Evolutionary conservation across 2,113 vertebrate species (phyloP).

Genomic region (Mixornis gularis): DNA sequence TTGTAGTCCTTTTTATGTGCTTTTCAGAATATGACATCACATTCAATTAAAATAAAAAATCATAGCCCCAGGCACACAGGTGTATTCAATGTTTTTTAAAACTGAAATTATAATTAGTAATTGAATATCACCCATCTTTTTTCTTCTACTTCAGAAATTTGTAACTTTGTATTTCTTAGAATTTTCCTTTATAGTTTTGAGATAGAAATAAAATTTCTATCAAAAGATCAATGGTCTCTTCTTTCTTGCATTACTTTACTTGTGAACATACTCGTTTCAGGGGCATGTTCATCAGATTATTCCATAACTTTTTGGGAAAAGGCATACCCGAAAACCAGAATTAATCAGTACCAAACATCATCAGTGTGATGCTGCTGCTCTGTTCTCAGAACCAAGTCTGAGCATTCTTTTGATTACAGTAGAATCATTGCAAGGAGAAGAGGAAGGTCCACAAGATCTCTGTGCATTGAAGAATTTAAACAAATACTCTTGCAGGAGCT

Average conservation of each 20-base stretch:
- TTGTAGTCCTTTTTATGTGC: background rate
- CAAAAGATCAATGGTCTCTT: background rate
- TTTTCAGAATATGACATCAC: background rate
- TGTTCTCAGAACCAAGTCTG: background rate
- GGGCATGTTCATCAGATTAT: background rate
- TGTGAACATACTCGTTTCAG: background rate
- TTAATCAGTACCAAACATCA: background rate
- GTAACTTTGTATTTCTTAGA: background rate
- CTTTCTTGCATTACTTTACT: background rate
- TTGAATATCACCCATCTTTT: background rate
- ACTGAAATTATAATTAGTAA: background rate
- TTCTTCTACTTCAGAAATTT: background rate
- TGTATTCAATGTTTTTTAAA: background rate
- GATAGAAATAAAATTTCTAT: background rate
- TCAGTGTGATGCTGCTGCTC: background rate
- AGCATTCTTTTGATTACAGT: background rate
- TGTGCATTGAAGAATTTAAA: background rate
- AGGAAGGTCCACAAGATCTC: background rate
- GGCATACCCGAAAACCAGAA: background rate
- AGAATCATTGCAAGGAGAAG: background rate
- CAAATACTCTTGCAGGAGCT: background rate
- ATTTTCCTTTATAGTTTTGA: background rate
- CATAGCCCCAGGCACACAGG: background rate
- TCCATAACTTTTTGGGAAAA: background rate
- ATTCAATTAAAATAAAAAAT: background rate